phyloP scores from a whole-genome alignment of 2,113 vertebrate species.

The Beaufortia kweichowensis region DNA sequence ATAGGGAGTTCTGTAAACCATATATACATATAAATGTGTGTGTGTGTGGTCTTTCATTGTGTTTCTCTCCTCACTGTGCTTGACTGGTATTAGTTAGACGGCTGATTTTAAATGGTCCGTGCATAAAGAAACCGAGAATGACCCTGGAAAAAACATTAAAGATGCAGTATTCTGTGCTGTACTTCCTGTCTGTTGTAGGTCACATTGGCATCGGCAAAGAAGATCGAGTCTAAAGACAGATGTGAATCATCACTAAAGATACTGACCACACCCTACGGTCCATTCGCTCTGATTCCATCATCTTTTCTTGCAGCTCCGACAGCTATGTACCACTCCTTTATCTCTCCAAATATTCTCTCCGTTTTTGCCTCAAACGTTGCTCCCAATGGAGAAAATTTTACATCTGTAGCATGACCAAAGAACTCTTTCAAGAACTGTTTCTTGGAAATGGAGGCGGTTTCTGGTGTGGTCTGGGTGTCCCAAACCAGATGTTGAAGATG shows the following conservation, averaged over 20 bases:
- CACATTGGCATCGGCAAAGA: conserved; percentile 27
- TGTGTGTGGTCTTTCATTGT: conserved; percentile 44
- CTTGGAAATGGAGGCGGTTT: conserved; percentile 58
- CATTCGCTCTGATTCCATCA: background rate
- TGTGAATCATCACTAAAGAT: conserved; percentile 12
- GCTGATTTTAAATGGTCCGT: conserved; percentile 46
- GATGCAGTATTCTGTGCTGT: conserved; percentile 1
- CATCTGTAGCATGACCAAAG: conserved; percentile 38
- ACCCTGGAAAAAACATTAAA: conserved; percentile 16
- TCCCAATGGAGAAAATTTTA: conserved; percentile 18
- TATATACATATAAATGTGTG: too few relatives aligned
- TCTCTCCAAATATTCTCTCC: background rate
- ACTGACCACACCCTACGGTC: background rate
- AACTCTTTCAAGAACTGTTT: conserved; percentile 43
- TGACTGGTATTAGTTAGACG: conserved; percentile 31
- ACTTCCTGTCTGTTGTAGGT: conserved; percentile 21
- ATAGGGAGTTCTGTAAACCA: too few relatives aligned
- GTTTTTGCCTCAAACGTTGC: background rate
- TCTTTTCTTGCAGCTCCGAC: background rate
- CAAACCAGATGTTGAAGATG: conserved; percentile 67
- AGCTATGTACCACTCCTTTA: background rate
- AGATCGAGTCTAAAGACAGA: background rate
- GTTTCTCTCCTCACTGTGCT: conserved; percentile 19
- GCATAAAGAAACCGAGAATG: conserved; percentile 20
- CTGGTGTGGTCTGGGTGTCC: conserved; percentile 57